These are phyloP conservation scores for Trachops cirrhosus DNA, from an alignment of 2,797 vertebrate genomes.

Conservation along the genomic window DNA sequence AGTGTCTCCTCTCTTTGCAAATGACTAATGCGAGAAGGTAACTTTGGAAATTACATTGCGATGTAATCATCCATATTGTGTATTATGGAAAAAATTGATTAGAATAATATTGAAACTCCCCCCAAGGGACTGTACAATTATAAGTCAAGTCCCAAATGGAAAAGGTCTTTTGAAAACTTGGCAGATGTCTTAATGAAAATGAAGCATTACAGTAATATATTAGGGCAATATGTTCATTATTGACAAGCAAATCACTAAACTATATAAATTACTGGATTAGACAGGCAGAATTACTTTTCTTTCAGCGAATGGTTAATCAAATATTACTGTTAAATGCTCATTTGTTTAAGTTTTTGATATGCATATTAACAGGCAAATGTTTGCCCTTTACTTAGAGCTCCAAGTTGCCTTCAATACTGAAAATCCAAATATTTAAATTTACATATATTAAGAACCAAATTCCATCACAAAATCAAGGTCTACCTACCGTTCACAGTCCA, in stretches of 20 bases:
- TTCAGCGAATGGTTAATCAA: slow-evolving; percentile 85
- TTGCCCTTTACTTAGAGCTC: slow-evolving; percentile 68
- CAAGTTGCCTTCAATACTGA: slow-evolving; percentile 71
- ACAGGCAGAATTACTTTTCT: slow-evolving; percentile 84
- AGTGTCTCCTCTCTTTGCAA: slow-evolving; percentile 69
- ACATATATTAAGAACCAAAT: slow-evolving; percentile 70
- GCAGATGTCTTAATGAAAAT: slow-evolving; percentile 91
- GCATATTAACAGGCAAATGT: slow-evolving; percentile 78
- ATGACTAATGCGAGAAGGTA: slow-evolving; percentile 85
- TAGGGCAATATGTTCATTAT: slow-evolving; percentile 87
- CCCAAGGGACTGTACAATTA: slow-evolving; percentile 86
- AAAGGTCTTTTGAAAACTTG: slow-evolving; percentile 86
- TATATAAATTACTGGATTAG: slow-evolving; percentile 85
- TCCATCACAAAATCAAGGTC: slow-evolving; percentile 54
- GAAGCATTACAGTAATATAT: slow-evolving; percentile 89
- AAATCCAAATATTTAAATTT: slow-evolving; percentile 82
- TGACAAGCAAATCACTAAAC: slow-evolving; percentile 87
- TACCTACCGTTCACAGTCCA: slow-evolving; percentile 9
- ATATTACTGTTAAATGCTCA: slow-evolving; percentile 82
- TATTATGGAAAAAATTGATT: slow-evolving; percentile 88
- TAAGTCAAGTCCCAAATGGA: slow-evolving; percentile 86
- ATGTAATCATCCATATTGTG: slow-evolving; percentile 87
- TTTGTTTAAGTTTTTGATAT: slow-evolving; percentile 83
- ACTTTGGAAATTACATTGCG: slow-evolving; percentile 86
- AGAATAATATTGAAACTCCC: slow-evolving; percentile 89